phyloP scores from a whole-genome alignment of 2,888 invertebrate genomes.

The Nasonovia ribisnigri region DNA sequence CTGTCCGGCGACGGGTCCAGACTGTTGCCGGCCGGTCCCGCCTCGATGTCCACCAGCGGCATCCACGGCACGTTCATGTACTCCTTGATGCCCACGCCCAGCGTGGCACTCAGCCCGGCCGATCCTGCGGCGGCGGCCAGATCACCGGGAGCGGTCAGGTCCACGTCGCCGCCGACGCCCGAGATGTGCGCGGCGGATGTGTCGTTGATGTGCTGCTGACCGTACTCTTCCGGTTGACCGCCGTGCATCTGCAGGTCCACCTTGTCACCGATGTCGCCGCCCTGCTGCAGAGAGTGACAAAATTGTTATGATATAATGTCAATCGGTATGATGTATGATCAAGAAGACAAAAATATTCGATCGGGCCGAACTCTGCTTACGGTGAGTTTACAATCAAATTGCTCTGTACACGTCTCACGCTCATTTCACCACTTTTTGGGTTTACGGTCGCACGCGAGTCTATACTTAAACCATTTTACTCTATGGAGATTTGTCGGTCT shows the following conservation, averaged over 20 bases:
- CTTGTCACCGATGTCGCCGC: conserved; percentile 43
- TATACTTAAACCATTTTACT: no score
- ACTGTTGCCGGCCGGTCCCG: conserved; percentile 58
- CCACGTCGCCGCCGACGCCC: neutral
- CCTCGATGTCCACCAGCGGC: conserved; percentile 64
- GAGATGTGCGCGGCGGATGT: neutral
- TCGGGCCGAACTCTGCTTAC: no score
- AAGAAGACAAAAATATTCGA: no score
- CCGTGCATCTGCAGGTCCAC: conserved; percentile 35
- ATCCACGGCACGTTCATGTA: conserved; percentile 67
- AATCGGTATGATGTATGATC: no score
- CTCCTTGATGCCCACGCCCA: conserved; percentile 66
- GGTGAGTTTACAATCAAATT: no score
- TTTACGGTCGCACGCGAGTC: no score
- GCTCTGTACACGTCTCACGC: no score
- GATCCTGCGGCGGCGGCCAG: conserved; percentile 11
- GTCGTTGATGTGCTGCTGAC: conserved; percentile 59
- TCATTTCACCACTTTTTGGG: no score
- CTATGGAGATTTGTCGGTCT: no score
- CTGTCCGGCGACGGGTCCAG: conserved; percentile 52
- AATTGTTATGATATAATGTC: neutral
- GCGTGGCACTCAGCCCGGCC: conserved; percentile 35
- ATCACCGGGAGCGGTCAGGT: neutral
- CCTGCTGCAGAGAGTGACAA: neutral
- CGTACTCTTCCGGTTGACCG: conserved; percentile 60